Evolutionary conservation across 1,140 invertebrate genomes (phyloP), one percentile per base, ranked within the genome.

Genomic region (Lepidurus packardi): DNA sequence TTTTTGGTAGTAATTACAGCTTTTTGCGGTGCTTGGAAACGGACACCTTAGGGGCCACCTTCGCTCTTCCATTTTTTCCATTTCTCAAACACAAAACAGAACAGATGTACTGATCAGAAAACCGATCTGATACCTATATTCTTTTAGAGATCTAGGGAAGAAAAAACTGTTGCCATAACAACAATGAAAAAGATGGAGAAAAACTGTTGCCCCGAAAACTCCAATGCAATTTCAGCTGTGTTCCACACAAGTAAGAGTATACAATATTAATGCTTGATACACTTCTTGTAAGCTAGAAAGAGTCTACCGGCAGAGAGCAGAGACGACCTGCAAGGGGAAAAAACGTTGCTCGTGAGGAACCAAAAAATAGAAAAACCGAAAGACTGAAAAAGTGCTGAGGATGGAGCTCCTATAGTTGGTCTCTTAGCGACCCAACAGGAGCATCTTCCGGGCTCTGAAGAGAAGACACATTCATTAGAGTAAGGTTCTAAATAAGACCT

Each of bases 1-100:
- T 65, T 16, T 65, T 13, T 16, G 2, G 4, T n/a, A 65, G 6
- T 65, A 65, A 65, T 65, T 65, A 16, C 53, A n/a, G 53, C 8
- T 65, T 65, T 65, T 65, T 65, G 53, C 53, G 53, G n/a, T 65
- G 53, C 53, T 65, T 65, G 13, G 53, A 65, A 65, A 65, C 53
- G 1, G 21, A 7, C 53, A 65, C 8, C 6, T 21, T 7, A 16
- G 53, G 9, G 53, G 21, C 4, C 16, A 65, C n/a, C 21, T 21
- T 21, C n/a, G 53, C 21, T 16, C 53, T n/a, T 65, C 16, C 16
- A n/a, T 65, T 6, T 65, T 65, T 13, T 65, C 21, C 47, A 21
- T 13, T 65, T 65, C 21, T 16, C 53, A 21, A 16, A 13, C 53
- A 16, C 21, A 65, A 65, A 65, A 65, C 21, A 65, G 16, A 65